Percentiles rank a stretch among this genome's conserved stretches.
Conservation (phyloP, 2,888 invertebrate genomes). For the Athalia cordata region DNA sequence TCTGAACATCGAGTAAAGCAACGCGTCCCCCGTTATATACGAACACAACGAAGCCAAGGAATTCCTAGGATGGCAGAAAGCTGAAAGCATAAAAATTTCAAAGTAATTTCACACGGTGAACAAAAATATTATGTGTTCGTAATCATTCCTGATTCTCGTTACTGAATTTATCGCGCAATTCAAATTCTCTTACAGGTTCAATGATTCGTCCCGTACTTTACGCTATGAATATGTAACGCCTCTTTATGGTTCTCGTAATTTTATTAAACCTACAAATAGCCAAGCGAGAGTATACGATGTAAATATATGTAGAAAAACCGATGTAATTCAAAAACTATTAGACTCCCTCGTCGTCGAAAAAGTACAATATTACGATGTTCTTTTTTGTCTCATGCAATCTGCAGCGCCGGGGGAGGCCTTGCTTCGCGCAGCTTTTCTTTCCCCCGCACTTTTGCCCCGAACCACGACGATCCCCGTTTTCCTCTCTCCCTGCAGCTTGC, state of each 20-base stretch:
- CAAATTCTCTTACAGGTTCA: too few species aligned
- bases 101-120: background rate
- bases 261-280: too few species aligned
- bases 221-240: too few species aligned
- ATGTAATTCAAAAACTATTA: slow-evolving; percentile 55
- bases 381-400: slow-evolving; percentile 18
- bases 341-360: slow-evolving; percentile 54
- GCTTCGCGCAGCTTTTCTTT: slow-evolving; percentile 24
- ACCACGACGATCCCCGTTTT: slow-evolving; percentile 5
- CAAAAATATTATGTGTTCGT: too few species aligned
- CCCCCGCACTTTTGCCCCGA: slow-evolving; percentile 43
- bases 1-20: slow-evolving; percentile 92
- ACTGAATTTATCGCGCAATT: too few species aligned
- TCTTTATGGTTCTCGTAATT: too few species aligned
- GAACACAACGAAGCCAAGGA: slow-evolving; percentile 88
- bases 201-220: too few species aligned
- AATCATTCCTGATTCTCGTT: too few species aligned
- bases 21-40: slow-evolving; percentile 91
- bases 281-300: background rate
- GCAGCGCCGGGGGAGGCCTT: slow-evolving; percentile 16
- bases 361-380: slow-evolving; percentile 58
- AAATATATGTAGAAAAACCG: slow-evolving; percentile 39
- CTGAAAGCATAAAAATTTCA: slow-evolving; percentile 75
- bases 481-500: slow-evolving; percentile 43
- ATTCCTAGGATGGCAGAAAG: slow-evolving; percentile 84